Base-by-base conservation (phyloP, 2,113 vertebrate species). In the Bagarius yarrelli region DNA sequence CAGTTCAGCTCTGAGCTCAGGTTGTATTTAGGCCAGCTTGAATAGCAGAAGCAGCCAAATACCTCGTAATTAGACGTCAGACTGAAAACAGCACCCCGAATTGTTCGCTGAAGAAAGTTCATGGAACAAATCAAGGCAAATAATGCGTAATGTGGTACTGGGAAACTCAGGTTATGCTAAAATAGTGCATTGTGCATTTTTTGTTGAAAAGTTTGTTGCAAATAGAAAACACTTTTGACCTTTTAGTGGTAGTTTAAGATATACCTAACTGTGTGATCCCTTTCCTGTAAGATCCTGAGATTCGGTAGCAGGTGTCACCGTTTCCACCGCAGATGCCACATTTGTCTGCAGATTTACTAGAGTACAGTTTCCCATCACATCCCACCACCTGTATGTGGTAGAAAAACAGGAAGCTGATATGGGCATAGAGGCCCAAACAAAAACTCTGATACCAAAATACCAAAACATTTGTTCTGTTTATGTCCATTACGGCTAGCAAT, bases 191-290 rank as follows among this genome's bases (percentile, higher is more conserved):
- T n/a, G 21, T 40, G 34, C 21, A 12, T 25, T 25, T 2, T 50
- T 70, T 70, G 15, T 13, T 66, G 32, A 67, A 70, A 25, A 70
- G n/a, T 23, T 47, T 19, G 11, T 15, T 30, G 36, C n/a, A 34
- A 34, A 36, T 9, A 32, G 12, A 4, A 5, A 75, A 55, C 16
- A 74, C 8, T 59, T 6, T 13, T 61, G 13, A 53, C 72, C 79
- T 40, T 15, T 66, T 27, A 67, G 14, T 80, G 61, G 55, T 81
- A 81, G 55, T 53, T 84, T 85, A 88, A 89, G 89, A 89, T 92
- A 92, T 95, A 96, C 95, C 95, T 95, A 95, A 95, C 93, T 96
- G 95, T 95, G 95, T 86, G 93, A 95, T 86, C 90, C 93, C 93
- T 89, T 90, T 95, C 90, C 95, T 93, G 90, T 94, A 96, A 87